Evolutionary conservation across 2,113 vertebrate species (phyloP), one percentile per base, ranked within the genome.

Genomic region (Eptatretus burgeri): DNA sequence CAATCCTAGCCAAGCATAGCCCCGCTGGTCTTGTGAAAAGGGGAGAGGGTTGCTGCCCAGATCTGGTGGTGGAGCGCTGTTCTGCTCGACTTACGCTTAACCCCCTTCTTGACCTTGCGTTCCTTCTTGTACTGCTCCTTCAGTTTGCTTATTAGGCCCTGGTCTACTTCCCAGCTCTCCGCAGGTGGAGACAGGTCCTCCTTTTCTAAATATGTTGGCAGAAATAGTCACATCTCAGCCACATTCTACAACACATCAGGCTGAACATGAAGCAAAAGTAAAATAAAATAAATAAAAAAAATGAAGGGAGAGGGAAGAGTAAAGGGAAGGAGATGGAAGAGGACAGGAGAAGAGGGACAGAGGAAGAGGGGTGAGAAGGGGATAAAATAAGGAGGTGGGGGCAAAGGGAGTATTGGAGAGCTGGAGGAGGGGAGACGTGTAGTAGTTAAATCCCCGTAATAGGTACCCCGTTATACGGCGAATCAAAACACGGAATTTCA

Each of bases 41-140:
- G 27, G 27, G 27, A 41, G 27, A 41, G 27, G 27, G 3, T 5
- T 41, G 27, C 27, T 41, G 27, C 27, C 27, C 27, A 41, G 27
- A 41, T 41, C 27, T 41, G 27, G 27, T 41, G 27, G 27, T 41
- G 27, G 27, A 41, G 27, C 27, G 27, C 27, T 5, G 3, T 41
- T 41, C 27, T 41, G 27, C 27, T n/a, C 20, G 56, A 94, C 91
- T 98, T 94, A 98, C 91, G 94, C 91, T 98, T 98, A 78, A 91
- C 91, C 80, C 89, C 91, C 72, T 96, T 98, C 81, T 98, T 93
- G 73, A 86, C 86, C 80, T 91, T 98, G 79, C 91, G 87, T 77
- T 98, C 91, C 87, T 96, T 94, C 84, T 82, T 95, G 91, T 98
- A 96, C 78, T 94, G 84, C 75, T 98, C 91, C 86, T 98, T 98